Conservation (phyloP, 1,140 invertebrate species). For the Nasonia longicornis region DNA sequence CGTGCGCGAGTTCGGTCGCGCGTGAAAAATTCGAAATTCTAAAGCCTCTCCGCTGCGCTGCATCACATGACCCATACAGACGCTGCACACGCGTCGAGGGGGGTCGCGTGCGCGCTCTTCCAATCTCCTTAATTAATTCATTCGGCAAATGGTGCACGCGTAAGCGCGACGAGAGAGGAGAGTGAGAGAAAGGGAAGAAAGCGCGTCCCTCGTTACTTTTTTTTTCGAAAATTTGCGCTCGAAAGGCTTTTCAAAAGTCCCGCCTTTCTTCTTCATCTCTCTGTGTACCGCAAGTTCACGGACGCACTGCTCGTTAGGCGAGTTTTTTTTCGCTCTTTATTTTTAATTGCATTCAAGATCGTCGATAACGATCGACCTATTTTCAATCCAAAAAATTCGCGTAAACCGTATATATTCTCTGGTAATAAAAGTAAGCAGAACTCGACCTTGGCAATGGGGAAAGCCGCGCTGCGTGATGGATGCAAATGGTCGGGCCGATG, state of each 20-base stretch:
- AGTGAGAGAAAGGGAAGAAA: conserved; percentile 2
- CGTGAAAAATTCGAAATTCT: conserved; percentile 14
- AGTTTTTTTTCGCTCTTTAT: background rate
- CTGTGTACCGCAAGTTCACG: background rate
- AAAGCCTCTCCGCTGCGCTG: background rate
- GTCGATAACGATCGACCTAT: background rate
- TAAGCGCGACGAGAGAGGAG: background rate
- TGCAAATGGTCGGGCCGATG: conserved; percentile 24
- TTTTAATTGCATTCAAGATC: background rate
- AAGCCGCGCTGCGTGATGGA: background rate
- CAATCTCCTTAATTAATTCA: conserved; percentile 42
- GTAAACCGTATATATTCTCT: background rate
- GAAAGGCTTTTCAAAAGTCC: background rate
- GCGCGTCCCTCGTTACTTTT: background rate
- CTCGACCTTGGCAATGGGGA: conserved; percentile 14
- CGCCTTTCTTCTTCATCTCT: background rate
- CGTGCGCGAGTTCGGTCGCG: background rate
- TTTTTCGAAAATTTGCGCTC: background rate
- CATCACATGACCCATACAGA: background rate
- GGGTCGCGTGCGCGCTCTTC: background rate
- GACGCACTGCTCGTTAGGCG: background rate
- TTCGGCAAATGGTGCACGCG: conserved; percentile 25
- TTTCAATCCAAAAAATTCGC: background rate
- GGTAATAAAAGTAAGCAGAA: background rate
- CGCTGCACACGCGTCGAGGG: background rate